Evolutionary conservation across 2,888 invertebrate species (phyloP).

Genomic region (Agelastica alni): DNA sequence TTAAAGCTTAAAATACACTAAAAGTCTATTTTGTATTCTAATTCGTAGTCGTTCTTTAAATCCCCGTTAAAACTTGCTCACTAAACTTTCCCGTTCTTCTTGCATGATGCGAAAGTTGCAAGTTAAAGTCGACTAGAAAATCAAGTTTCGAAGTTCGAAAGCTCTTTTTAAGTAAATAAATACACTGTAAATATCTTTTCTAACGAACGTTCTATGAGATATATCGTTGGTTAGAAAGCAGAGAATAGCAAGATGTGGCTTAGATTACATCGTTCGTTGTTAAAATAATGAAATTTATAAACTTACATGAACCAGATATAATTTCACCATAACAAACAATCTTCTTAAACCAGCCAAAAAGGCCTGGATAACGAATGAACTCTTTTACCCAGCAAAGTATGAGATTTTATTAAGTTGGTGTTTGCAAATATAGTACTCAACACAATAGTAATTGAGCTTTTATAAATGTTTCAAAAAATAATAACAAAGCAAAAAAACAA

Average conservation of each 20-base stretch:
- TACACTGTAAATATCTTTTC: background rate
- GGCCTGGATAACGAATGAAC: too few relatives aligned
- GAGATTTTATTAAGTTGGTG: too few relatives aligned
- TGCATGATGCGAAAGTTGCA: background rate
- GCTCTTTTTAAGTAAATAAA: background rate
- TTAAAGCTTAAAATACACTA: background rate
- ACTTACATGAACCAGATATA: too few relatives aligned
- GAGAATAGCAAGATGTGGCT: background rate
- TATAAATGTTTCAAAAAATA: too few relatives aligned
- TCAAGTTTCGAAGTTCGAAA: background rate
- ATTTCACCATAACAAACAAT: too few relatives aligned
- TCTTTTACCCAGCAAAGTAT: too few relatives aligned
- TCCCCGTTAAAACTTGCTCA: background rate
- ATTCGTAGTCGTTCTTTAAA: background rate
- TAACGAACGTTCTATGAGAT: background rate
- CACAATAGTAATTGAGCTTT: too few relatives aligned
- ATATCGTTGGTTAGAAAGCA: too few relatives aligned
- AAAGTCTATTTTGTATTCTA: background rate
- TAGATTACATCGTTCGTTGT: background rate
- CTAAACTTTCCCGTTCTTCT: background rate
- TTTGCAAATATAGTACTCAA: too few relatives aligned
- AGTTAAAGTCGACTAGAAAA: background rate
- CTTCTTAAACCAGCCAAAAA: too few relatives aligned
- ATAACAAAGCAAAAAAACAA: too few relatives aligned
- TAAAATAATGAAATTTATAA: background rate